Conservation (phyloP, 1,140 invertebrate species). For the Drosophila ohnishii region DNA sequence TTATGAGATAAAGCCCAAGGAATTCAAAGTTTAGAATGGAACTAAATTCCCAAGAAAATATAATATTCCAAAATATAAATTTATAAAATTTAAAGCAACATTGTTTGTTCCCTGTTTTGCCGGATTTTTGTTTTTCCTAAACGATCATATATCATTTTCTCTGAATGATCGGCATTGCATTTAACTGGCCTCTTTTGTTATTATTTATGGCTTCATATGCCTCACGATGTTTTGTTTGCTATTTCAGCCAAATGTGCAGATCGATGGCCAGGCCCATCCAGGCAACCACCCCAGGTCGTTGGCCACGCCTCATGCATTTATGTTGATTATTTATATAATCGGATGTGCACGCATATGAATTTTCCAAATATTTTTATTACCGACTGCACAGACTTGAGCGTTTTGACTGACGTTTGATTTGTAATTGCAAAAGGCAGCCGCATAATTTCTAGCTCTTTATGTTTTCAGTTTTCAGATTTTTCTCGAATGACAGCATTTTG, state of each 20-base stretch:
- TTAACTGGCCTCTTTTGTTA: conserved; percentile 44
- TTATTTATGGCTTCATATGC: conserved; percentile 51
- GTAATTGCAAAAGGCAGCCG: conserved; percentile 62
- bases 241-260: conserved; percentile 45
- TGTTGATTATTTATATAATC: conserved; percentile 47
- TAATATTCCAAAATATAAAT: no score
- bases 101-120: background rate
- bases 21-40: no score
- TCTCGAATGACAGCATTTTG: conserved; percentile 42
- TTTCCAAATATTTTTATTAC: conserved; percentile 67
- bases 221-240: conserved; percentile 32
- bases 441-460: conserved; percentile 67
- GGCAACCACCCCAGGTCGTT: conserved; percentile 19
- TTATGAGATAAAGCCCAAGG: no score
- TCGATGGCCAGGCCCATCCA: conserved; percentile 33
- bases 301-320: conserved; percentile 34
- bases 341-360: conserved; percentile 34
- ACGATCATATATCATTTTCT: conserved; percentile 26
- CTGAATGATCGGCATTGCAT: conserved; percentile 22
- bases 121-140: background rate
- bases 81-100: background rate
- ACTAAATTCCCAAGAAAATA: background rate
- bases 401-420: conserved; percentile 73
- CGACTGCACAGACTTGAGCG: conserved; percentile 25
- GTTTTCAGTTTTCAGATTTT: conserved; percentile 24